phyloP scores from a whole-genome alignment of 2,113 vertebrate species.

The Cinclus mexicanus region DNA sequence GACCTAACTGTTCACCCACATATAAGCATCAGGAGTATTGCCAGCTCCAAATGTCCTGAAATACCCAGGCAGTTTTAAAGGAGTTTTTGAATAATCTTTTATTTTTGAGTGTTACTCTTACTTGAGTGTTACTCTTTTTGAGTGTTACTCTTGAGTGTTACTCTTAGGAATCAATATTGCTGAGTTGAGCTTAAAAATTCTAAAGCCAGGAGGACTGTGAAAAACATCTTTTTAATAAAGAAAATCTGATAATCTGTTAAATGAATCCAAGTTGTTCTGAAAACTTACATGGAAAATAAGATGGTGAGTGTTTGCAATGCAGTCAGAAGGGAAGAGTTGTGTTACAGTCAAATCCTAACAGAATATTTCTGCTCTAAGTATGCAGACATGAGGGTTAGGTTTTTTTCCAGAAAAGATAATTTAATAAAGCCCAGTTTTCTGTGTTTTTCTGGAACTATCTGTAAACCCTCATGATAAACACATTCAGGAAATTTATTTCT shows the following conservation, averaged over 20 bases:
- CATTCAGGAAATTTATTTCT: background rate
- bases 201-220: background rate
- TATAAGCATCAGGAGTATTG: background rate
- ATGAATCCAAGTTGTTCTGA: background rate
- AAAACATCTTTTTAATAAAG: background rate
- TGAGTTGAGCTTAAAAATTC: background rate
- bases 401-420: background rate
- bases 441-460: background rate
- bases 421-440: background rate
- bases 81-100: background rate
- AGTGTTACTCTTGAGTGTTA: background rate
- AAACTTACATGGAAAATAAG: background rate
- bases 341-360: background rate
- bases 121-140: no score
- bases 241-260: background rate
- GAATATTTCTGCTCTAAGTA: background rate
- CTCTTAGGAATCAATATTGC: background rate
- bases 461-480: background rate
- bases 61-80: background rate
- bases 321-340: background rate
- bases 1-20: background rate
- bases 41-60: background rate
- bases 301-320: background rate
- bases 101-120: background rate
- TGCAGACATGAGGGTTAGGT: fast-evolving